Evolutionary conservation across 1,140 invertebrate species (phyloP), one percentile per base, ranked within the genome.

Genomic region (Plodia interpunctella): DNA sequence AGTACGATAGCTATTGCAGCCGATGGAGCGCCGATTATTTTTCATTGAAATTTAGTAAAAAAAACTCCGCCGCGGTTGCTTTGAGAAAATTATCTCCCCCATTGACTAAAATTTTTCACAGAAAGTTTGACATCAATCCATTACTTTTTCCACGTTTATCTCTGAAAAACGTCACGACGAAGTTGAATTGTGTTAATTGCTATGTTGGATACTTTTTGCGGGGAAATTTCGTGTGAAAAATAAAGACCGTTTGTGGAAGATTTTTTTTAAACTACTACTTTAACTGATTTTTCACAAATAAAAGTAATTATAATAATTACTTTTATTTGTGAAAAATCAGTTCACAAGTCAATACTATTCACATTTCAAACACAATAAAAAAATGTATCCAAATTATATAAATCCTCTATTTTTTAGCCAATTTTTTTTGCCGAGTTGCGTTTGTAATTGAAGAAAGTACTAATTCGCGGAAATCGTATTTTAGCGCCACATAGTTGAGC

Each of bases 91-190:
- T 88, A 86, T 87, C 83, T 84, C 76, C 78, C 78, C 79, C 84
- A 87, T 88, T 86, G 86, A 86, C 81, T 83, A 82, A 83, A 82
- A 83, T 85, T 87, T 86, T 87, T 86, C 82, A 84, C 80, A 70
- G 80, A 73, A 83, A 88, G 83, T 86, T 87, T 87, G 83, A 84
- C 86, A 87, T 87, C 81, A 86, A 87, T 88, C 83, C 78, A 86
- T 86, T 88, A 84, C 68, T 76, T 86, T 75, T 72, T 80, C 61
- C 74, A 79, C 73, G 84, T 87, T 86, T 86, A 88, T 88, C 83
- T 84, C 58, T 63, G 65, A 72, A n/a, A n/a, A 77, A 70, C 74
- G 72, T 79, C 78, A 72, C 75, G 63, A 66, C 59, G 63, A 74
- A 72, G 79, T 78, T 72, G 74, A 78, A 82, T 80, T 80, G 83